Base-by-base conservation (phyloP, 2,888 invertebrate species). In the Philereme transversata region DNA sequence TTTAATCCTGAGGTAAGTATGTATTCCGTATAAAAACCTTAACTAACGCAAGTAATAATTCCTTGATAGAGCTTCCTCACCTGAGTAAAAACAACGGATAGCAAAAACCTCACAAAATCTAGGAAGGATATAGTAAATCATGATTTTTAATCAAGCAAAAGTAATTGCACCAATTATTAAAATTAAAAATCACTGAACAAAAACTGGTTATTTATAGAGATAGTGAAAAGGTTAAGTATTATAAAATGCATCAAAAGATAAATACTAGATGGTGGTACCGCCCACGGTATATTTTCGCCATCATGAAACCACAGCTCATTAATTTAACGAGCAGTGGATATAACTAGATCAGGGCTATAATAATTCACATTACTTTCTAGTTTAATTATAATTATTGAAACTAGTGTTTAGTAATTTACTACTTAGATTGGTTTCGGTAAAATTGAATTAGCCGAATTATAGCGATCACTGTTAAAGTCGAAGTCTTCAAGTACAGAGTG, bases 291-390 rank as follows among this genome's bases (percentile, higher is more conserved):
- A 56, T 65, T 62, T 61, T 67, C 62, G 65, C 66, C 59, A 64
- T 61, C 59, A 49, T 47, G 54, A 11, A 63, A 59, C 51, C 49
- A 40, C 50, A 54, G 53, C 61, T 55, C 55, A 65, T 65, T 72
- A 68, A 69, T 69, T 67, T 76, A 66, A 74, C 71, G 66, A 76
- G 72, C 68, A 69, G 70, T 56, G 49, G 10, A 9, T 68, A 69
- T 71, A 78, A 77, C 78, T 77, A 70, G 79, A 76, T 73, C 77
- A 72, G 62, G 68, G 70, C 69, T 70, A 58, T 72, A 65, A 69
- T 70, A 68, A 69, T 73, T 74, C 62, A 69, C 74, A 60, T 73
- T 65, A 68, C 73, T 73, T 69, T 71, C 71, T 71, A 69, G 70
- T 74, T 78, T 77, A 70, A 70, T 66, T 63, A 60, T 44, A 52